These are phyloP conservation scores for Calycopis cecrops DNA, from an alignment of 1,140 invertebrate species.

Conservation along the genomic window DNA sequence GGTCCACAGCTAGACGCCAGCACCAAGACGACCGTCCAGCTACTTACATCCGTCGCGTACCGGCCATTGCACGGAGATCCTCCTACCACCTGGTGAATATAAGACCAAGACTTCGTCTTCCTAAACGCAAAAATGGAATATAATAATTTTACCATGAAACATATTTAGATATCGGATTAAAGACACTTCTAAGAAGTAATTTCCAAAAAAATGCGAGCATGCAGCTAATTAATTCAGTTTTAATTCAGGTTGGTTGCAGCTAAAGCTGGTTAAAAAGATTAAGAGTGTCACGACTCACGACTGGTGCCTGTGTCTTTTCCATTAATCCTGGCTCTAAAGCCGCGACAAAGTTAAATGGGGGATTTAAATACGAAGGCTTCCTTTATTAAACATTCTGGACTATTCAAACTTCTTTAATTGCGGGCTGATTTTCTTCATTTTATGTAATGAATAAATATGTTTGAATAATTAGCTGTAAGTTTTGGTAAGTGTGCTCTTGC, in stretches of 20 bases:
- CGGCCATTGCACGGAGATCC: no score
- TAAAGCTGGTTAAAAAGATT: slow-evolving; percentile 33
- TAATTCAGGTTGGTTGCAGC: slow-evolving; percentile 23
- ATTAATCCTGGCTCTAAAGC: slow-evolving; percentile 30
- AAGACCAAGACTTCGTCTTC: no score
- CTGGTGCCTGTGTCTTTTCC: slow-evolving; percentile 25
- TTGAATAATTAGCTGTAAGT: no score
- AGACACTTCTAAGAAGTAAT: slow-evolving; percentile 1
- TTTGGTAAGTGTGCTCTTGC: no score
- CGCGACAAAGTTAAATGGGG: slow-evolving; percentile 32
- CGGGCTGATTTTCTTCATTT: slow-evolving; percentile 12
- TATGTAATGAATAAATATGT: not conserved
- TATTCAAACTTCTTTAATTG: slow-evolving; percentile 16
- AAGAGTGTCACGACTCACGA: slow-evolving; percentile 26
- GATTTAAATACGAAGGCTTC: slow-evolving; percentile 30
- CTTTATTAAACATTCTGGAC: slow-evolving; percentile 31
- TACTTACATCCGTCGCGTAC: no score
- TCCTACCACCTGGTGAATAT: no score
- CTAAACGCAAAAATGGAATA: no score
- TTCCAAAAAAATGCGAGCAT: not conserved
- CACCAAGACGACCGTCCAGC: no score
- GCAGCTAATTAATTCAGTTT: slow-evolving; percentile 11
- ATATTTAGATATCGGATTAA: not conserved
- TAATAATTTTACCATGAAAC: no score
- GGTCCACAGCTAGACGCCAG: no score